Evolutionary conservation across 2,113 vertebrate species (phyloP), one percentile per base, ranked within the genome.

Genomic region (Aplodontia rufa): DNA sequence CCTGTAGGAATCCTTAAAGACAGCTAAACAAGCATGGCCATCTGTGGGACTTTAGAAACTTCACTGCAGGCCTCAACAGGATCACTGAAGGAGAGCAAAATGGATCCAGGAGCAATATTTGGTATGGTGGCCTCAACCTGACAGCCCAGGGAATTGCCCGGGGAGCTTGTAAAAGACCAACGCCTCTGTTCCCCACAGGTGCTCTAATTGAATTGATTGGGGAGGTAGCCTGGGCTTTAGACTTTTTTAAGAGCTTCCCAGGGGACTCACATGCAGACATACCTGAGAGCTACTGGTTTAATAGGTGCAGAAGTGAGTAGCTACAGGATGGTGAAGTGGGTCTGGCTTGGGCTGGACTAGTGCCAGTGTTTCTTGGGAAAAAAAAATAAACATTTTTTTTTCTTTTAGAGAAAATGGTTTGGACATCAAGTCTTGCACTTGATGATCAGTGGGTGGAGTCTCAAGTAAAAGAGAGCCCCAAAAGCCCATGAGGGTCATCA

Each of bases 361-460:
- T 4, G 51, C 22, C 11, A 37, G n/a, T 7, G n/a, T 24, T 92
- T 96, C 51, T 32, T 90, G 37, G 7, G 53, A 37, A 26, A 51
- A 49, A 12, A 64, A 53, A 53, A 53, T 10, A 26, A 53, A 1
- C 12, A 7, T 8, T 8, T n/a, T 28, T 1, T 4, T 62, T 81
- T 58, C 58, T n/a, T 53, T 83, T 87, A 16, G 82, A 24, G 24
- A 75, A 86, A 17, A 78, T 20, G 35, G n/a, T 68, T 94, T 79
- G 32, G 16, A 92, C 28, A 37, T 87, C 64, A 66, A 76, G 35
- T 87, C 71, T 87, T 58, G 42, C 76, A 40, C 37, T 51, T 74
- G 76, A 75, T 26, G 53, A 30, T 13, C 58, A 28, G 35, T 17
- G 86, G 60, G 40, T 85, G 8, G 45, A 10, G 10, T 84, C 87